A percentile compares a stretch with the other conserved stretches of the same genome.
These are phyloP conservation scores for Myxocyprinus asiaticus DNA, from an alignment of 2,113 vertebrate genomes.

Conservation along the genomic window DNA sequence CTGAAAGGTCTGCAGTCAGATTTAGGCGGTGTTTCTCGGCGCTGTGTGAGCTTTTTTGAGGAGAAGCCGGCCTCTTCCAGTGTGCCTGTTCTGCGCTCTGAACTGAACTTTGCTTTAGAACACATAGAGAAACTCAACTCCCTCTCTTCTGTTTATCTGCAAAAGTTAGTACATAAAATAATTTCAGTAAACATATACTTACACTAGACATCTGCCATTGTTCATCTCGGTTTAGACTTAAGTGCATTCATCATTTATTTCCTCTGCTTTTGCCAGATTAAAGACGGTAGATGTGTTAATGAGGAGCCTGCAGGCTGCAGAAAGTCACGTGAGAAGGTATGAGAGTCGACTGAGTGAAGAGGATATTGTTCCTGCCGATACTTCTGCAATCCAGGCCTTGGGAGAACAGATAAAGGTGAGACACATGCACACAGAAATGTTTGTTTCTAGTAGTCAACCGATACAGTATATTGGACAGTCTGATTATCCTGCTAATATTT, in stretches of 20 bases:
- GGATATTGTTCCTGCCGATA: slow-evolving; percentile 86
- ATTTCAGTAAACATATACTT: too few relatives aligned
- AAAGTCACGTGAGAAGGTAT: slow-evolving; percentile 86
- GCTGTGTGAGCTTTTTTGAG: slow-evolving; percentile 84
- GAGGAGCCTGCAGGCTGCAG: slow-evolving; percentile 82
- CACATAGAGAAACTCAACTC: slow-evolving; percentile 83
- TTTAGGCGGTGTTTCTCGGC: slow-evolving; percentile 78
- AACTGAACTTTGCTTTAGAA: slow-evolving; percentile 84
- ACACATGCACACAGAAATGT: too few relatives aligned
- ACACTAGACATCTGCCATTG: background rate
- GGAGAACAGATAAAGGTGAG: slow-evolving; percentile 76
- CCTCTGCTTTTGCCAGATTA: slow-evolving; percentile 72
- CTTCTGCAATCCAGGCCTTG: slow-evolving; percentile 80
- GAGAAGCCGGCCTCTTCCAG: slow-evolving; percentile 85
- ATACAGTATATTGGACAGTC: too few relatives aligned
- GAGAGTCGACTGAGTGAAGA: slow-evolving; percentile 93
- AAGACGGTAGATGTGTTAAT: slow-evolving; percentile 88
- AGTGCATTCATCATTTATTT: background rate
- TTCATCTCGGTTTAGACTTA: background rate
- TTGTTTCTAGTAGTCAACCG: too few relatives aligned
- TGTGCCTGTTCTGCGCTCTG: slow-evolving; percentile 79
- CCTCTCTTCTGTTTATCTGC: slow-evolving; percentile 86
- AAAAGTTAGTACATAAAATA: slow-evolving; percentile 80
- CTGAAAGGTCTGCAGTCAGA: slow-evolving; percentile 78
- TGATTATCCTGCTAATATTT: too few relatives aligned